Base-by-base conservation (phyloP, 53 echinoderm and acorn worm species). In the Paelopatides confundens region DNA sequence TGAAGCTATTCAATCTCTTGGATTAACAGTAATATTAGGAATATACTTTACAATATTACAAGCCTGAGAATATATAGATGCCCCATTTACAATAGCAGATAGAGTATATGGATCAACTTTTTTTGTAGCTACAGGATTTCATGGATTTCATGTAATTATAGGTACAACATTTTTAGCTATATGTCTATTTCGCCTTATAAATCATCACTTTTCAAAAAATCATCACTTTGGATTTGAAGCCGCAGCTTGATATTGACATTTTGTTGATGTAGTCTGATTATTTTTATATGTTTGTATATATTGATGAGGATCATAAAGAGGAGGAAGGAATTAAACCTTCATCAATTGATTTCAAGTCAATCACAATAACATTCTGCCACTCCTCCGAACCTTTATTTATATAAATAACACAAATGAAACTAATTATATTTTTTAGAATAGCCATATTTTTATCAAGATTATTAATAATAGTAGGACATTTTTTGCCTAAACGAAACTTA, bases 271-370 rank as follows among this genome's bases (percentile, higher is more conserved):
- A 15, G 94, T 94, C 0, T 94, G 94, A 66, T 65, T 94, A 5
- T 94, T 94, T 40, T 82, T 94, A 32, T 94, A 88, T 36, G 82
- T 91, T 15, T 94, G 91, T 29, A 91, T 94, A 0, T 94, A 94
- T 63, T 93, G 93, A 87, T 93, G 93, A 93, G 93, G 93, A 31
- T 87, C 87, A 2, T 93, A 93, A 76, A 93, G 92, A 93, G 90
- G 87, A 87, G 50, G 77, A 76, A 90, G 90, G 93, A 93, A 64
- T 93, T 76, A 54, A 93, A 93, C 93, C 90, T 87, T 66, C 53
- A 87, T 93, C 90, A 35, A 76, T 66, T 90, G 87, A 90, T 93
- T 93, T 93, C 93, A 93, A 93, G 90, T 90, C 87, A 90, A 78
- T 81, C 63, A 78, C 90, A 93, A 90, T 65, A 65, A 18, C 85